Base-by-base conservation (phyloP, 2,888 invertebrate genomes). In the Operophtera brumata region DNA sequence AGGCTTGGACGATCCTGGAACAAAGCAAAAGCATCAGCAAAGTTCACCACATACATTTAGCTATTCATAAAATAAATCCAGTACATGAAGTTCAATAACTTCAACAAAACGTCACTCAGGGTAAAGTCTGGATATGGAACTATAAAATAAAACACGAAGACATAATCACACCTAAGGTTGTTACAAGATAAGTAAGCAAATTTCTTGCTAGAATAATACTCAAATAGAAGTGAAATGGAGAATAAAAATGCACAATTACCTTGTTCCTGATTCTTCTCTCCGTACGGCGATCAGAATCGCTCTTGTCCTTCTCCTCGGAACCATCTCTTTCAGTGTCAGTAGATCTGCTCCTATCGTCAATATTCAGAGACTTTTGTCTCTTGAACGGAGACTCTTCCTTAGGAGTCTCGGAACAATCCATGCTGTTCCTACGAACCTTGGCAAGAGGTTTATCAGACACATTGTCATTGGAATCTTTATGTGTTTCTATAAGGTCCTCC, bases 1-100 rank as follows among this genome's bases (percentile, higher is more conserved):
- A 97, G 93, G 39, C 96, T 95, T 20, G 97, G 97, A 37, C 97
- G 94, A 86, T 97, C 97, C 94, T 95, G 69, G 8, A 72, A 73
- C 30, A 47, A 51, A 30, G 50, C 25, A 54, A 36, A 14, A 36
- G 28, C 52, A 41, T 39, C 9, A 30, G 37, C 25, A 5, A 13
- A 28, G 36, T 10, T 2, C 0, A 20, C 46, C 0, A 20, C 46
- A 72, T 6, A 10, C 47, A 71, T 6, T 5, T 6, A 34, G 6
- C n/a, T 34, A 11, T n/a, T 11, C 20, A 20, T 20, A 20, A 20
- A 20, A 20, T 20, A 20, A 20, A 20, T 20, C 20, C 20, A 20
- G 20, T 3, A 20, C 20, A 20, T 4, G 20, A 20, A 20, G n/a
- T 20, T 20, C 20, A 20, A 20, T 20, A 20, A 20, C 2, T 20